Percentiles rank a stretch among this genome's conserved stretches.
Conservation (phyloP, 2,113 vertebrate genomes). For the Odocoileus virginianus region DNA sequence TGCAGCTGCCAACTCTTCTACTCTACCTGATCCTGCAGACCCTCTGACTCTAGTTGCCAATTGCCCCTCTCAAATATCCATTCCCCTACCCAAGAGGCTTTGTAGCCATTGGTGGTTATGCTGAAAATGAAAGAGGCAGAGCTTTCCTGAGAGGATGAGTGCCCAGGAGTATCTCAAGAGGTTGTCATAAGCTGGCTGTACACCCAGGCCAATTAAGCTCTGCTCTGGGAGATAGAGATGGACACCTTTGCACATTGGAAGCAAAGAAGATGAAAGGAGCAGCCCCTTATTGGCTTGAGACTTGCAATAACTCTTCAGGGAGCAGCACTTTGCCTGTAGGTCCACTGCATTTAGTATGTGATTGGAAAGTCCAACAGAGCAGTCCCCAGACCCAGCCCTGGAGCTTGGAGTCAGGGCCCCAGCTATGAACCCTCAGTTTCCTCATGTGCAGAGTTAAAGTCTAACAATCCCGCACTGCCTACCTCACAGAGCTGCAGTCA, state of each 20-base stretch:
- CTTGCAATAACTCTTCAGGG: neutral
- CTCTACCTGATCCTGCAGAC: neutral
- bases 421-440: neutral
- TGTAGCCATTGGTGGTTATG: neutral
- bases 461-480: neutral
- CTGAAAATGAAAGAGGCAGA: neutral
- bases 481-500: neutral
- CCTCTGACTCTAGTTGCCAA: neutral
- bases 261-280: neutral
- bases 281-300: neutral
- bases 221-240: slow-evolving; percentile 16
- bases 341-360: neutral
- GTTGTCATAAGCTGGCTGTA: neutral
- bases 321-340: neutral
- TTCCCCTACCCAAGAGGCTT: neutral
- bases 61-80: neutral
- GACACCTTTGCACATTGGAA: neutral
- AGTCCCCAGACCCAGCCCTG: neutral
- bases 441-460: neutral
- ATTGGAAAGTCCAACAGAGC: neutral
- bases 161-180: neutral
- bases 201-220: neutral
- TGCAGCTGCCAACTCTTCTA: neutral
- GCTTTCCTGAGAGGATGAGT: neutral
- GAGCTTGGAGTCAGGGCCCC: neutral